Evolutionary conservation across 2,888 invertebrate genomes (phyloP).

Genomic region (Monopis laevigella): DNA sequence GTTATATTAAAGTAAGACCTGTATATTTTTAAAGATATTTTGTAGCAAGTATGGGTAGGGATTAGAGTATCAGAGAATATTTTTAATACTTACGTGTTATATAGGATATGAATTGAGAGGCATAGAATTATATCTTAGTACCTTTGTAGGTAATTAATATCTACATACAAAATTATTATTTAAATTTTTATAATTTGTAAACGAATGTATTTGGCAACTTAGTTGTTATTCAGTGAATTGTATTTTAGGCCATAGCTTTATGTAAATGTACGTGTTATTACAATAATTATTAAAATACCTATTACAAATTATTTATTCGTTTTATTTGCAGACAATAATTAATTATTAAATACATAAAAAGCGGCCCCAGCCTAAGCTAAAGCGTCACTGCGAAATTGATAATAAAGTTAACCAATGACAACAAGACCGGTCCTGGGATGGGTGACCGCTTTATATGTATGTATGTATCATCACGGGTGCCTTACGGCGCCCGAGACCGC

Average conservation of each 20-base stretch:
- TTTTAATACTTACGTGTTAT: conserved; percentile 54
- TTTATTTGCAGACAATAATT: too few species aligned
- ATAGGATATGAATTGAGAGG: conserved; percentile 11
- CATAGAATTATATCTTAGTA: conserved; percentile 17
- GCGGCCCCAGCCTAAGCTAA: too few species aligned
- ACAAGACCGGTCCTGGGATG: too few species aligned
- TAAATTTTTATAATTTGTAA: conserved; percentile 16
- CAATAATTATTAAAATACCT: conserved; percentile 58
- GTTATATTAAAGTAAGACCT: conserved; percentile 37
- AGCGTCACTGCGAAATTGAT: too few species aligned
- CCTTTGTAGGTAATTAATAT: background rate
- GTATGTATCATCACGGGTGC: too few species aligned
- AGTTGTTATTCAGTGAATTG: conserved; percentile 45
- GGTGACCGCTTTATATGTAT: too few species aligned
- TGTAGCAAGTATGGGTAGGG: conserved; percentile 21
- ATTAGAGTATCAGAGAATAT: conserved; percentile 37
- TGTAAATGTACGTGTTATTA: conserved; percentile 49
- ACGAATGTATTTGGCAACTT: conserved; percentile 36
- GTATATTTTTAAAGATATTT: conserved; percentile 34
- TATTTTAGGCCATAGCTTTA: conserved; percentile 45
- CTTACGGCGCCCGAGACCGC: too few species aligned
- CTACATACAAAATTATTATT: conserved; percentile 4
- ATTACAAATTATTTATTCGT: conserved; percentile 21
- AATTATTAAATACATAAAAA: too few species aligned
- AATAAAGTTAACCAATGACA: too few species aligned